Evolutionary conservation across 2,888 invertebrate species (phyloP).

Genomic region (Oscheius myriophilus): DNA sequence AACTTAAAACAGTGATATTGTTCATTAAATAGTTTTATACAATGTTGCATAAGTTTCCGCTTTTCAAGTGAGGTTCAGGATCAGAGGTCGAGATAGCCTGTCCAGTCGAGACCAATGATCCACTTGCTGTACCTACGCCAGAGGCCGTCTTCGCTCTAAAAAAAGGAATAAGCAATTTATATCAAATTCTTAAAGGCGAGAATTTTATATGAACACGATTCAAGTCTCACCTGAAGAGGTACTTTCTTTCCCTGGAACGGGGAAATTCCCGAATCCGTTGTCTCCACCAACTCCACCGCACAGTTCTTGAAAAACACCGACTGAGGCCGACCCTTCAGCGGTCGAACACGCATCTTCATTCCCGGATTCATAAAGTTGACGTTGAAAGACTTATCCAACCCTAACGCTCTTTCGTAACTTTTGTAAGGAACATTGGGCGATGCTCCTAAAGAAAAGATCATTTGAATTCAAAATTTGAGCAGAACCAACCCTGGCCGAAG

Average conservation of each 20-base stretch:
- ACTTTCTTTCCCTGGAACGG: slow-evolving; percentile 19
- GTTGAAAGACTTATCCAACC: slow-evolving; percentile 37
- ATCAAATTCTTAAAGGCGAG: not conserved
- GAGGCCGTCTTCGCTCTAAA: slow-evolving; percentile 12
- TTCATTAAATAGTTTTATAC: too few relatives aligned
- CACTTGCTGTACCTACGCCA: slow-evolving; percentile 38
- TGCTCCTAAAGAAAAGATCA: too few relatives aligned
- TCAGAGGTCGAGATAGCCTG: slow-evolving; percentile 49
- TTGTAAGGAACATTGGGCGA: slow-evolving; percentile 23
- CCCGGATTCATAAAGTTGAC: slow-evolving; percentile 42
- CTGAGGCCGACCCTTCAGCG: slow-evolving; percentile 28
- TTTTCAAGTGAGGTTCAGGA: not conserved
- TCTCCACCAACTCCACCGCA: slow-evolving; percentile 20
- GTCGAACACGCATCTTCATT: slow-evolving; percentile 46
- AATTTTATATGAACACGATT: too few relatives aligned
- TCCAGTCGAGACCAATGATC: slow-evolving; percentile 58
- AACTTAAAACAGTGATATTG: too few relatives aligned
- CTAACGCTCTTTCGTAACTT: slow-evolving; percentile 16
- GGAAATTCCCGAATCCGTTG: slow-evolving; percentile 16
- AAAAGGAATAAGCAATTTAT: too few relatives aligned
- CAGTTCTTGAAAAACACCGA: slow-evolving; percentile 28
- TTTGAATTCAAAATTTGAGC: not conserved
- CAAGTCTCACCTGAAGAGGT: slow-evolving; percentile 6
- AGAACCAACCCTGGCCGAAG: slow-evolving; percentile 16
- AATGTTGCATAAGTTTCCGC: not conserved